Conservation (phyloP, 2,888 invertebrate genomes). For the Papilio elwesi region DNA sequence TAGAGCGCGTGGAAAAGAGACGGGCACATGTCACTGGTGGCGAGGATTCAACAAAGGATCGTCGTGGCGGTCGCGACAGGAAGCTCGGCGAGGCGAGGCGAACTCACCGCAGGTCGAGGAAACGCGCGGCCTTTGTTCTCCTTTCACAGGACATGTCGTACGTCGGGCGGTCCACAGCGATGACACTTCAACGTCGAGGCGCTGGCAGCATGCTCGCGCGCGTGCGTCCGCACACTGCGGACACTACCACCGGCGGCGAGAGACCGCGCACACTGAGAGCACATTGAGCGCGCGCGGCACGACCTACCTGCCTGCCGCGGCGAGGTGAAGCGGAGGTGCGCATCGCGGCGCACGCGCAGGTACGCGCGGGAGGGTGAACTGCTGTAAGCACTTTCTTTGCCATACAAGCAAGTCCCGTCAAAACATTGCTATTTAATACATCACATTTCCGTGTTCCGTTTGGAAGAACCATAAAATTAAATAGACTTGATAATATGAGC, state of each 20-base stretch:
- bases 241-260: conserved; percentile 83
- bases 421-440: conserved; percentile 54
- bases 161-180: conserved; percentile 67
- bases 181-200: conserved; percentile 76
- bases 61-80: conserved; percentile 65
- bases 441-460: conserved; percentile 8
- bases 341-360: conserved; percentile 80
- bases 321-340: conserved; percentile 78
- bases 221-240: conserved; percentile 74
- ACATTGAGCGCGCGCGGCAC: conserved; percentile 62
- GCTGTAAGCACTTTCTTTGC: conserved; percentile 40
- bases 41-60: conserved; percentile 79
- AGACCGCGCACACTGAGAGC: conserved; percentile 81
- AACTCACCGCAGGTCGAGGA: conserved; percentile 83
- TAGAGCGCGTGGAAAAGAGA: conserved; percentile 73
- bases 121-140: conserved; percentile 80
- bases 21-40: conserved; percentile 69
- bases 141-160: conserved; percentile 82
- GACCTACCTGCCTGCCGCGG: conserved; percentile 64
- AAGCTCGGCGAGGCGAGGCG: conserved; percentile 65
- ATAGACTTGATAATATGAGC: conserved; percentile 3
- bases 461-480: conserved; percentile 35
- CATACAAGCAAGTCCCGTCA: conserved; percentile 51
- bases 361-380: conserved; percentile 52
- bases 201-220: conserved; percentile 74